Evolutionary conservation across 35 echinoderm and acorn worm genomes (phyloP), one percentile per base, ranked within the genome.

Genomic region (Eucidaris tribuloides): DNA sequence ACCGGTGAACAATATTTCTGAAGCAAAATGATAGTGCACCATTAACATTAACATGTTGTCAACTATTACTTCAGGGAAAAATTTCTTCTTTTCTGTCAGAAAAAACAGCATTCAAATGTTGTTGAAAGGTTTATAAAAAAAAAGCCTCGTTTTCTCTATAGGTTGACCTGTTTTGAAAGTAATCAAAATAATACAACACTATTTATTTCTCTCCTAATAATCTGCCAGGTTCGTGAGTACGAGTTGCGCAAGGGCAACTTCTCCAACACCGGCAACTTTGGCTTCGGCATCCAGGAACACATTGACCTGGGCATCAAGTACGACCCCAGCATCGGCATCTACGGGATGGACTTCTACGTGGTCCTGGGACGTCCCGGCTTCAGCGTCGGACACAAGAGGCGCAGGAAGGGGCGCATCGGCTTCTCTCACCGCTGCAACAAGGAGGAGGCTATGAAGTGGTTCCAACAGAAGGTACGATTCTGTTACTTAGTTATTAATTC

Each of bases 291-390:
- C 81, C 96, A 99, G 78, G 96, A 99, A 87, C 96, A 99, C 87
- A 99, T 99, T 55, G 96, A 97, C 84, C 80, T 99, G 24, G 96
- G 96, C 13, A 99, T 99, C 91, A 99, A 99, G 84, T 99, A 99
- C 49, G 96, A 99, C 64, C 96, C 96, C 18, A 79, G 96, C 56
- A 99, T 99, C 25, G 96, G 96, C 59, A 99, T 93, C 83, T 93
- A 93, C 40, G 96, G 90, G 32, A 93, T 93, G 95, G 90, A 93
- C 90, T 98, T 98, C 90, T 98, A 98, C 61, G 82, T 93, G 34
- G 95, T 98, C 33, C 90, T 98, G 30, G 95, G 95, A 34, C 74
- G 90, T 38, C 95, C 90, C 29, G 95, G 90, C 2, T 98, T 85
- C 95, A 90, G 82, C 35, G 95, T 98, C 1, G 64, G 86, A 74